Conservation (phyloP, 2,888 invertebrate species). For the Asteroscopus sphinx region DNA sequence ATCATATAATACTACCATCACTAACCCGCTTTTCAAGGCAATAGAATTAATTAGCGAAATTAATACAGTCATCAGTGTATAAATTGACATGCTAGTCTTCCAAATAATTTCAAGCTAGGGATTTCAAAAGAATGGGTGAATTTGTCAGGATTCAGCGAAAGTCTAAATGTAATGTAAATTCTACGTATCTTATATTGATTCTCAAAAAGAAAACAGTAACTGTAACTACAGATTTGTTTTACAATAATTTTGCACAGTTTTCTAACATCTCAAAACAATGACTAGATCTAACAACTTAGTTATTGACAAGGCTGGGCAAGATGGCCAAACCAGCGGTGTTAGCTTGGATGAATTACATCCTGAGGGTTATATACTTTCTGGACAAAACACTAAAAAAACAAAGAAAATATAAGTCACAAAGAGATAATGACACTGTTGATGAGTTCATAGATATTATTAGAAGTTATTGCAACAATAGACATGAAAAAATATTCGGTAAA, state of each 20-base stretch:
- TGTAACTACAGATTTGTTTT: slow-evolving; percentile 34
- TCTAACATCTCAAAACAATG: slow-evolving; percentile 57
- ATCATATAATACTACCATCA: slow-evolving; percentile 41
- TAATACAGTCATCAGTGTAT: slow-evolving; percentile 8
- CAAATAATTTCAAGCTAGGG: no score
- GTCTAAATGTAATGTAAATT: neutral
- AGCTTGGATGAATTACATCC: no score
- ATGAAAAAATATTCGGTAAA: neutral
- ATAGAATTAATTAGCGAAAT: slow-evolving; percentile 25
- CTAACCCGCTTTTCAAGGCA: slow-evolving; percentile 43
- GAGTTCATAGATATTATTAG: neutral
- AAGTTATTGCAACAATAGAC: neutral
- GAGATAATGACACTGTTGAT: no score
- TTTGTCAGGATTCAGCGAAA: no score
- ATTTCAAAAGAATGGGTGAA: neutral
- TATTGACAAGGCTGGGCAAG: no score
- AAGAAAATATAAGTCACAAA: no score
- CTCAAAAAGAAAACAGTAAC: slow-evolving; percentile 26
- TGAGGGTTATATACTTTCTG: no score
- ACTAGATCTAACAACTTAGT: no score
- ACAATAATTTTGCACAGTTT: slow-evolving; percentile 59
- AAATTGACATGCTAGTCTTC: slow-evolving; percentile 6
- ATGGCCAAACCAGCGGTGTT: no score
- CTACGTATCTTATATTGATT: slow-evolving; percentile 34
- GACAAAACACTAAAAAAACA: no score